These are phyloP conservation scores for Thymelicus sylvestris DNA, from an alignment of 2,888 invertebrate genomes.

Conservation along the genomic window DNA sequence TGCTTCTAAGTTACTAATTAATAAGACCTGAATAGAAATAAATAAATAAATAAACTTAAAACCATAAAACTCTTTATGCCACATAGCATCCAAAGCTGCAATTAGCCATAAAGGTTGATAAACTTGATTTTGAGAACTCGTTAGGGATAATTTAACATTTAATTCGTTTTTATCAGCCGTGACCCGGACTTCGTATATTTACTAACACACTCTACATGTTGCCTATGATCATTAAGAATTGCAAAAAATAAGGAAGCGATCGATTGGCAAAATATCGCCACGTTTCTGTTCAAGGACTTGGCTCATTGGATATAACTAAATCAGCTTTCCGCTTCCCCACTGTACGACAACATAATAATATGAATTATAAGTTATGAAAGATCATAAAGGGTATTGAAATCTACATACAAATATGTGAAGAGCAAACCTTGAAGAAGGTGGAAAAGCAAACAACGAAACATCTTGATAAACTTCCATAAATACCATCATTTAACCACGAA, in stretches of 20 bases:
- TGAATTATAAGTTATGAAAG: neutral
- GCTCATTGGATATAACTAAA: conserved; percentile 33
- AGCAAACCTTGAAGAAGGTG: too few species aligned
- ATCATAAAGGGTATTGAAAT: conserved; percentile 1
- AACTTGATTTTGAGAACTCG: conserved; percentile 8
- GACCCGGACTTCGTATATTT: conserved; percentile 44
- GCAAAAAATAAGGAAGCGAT: conserved; percentile 63
- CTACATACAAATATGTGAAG: too few species aligned
- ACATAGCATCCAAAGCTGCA: neutral
- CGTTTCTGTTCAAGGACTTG: conserved; percentile 57
- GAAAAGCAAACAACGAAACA: too few species aligned
- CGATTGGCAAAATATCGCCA: conserved; percentile 51
- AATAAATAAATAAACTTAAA: too few species aligned
- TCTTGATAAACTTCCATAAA: too few species aligned
- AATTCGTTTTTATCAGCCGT: conserved; percentile 9
- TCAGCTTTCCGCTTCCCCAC: conserved; percentile 22
- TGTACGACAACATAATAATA: conserved; percentile 1
- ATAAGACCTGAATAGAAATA: too few species aligned
- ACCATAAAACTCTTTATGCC: neutral
- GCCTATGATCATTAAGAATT: conserved; percentile 27
- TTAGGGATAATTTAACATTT: conserved; percentile 1
- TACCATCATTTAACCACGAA: too few species aligned
- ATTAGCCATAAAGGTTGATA: conserved; percentile 3
- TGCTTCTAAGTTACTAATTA: too few species aligned
- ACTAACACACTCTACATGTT: conserved; percentile 20